Evolutionary conservation across 2,797 vertebrate genomes (phyloP).

Genomic region (Dallia pectoralis): DNA sequence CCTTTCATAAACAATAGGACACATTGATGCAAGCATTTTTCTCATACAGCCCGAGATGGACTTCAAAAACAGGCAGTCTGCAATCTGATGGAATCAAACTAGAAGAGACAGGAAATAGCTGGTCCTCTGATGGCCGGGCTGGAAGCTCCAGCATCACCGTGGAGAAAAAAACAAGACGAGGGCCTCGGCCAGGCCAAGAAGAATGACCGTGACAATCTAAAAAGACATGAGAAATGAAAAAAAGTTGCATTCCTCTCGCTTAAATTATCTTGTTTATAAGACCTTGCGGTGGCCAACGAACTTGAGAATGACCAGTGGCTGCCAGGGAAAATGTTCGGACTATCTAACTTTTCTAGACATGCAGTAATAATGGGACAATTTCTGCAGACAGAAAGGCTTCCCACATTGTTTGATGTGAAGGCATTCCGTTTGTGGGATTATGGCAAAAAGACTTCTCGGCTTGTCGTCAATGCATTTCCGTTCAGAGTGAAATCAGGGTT

Average conservation of each 20-base stretch:
- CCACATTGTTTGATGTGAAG: neutral
- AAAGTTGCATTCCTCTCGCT: neutral
- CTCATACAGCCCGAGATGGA: neutral
- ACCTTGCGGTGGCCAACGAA: slow-evolving; percentile 6
- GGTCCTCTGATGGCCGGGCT: neutral
- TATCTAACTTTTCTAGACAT: slow-evolving; percentile 5
- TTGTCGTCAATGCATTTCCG: neutral
- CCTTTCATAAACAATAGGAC: slow-evolving; percentile 34
- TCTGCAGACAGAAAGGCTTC: slow-evolving; percentile 14
- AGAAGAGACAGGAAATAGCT: slow-evolving; percentile 14
- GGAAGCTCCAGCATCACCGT: neutral
- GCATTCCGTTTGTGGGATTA: neutral
- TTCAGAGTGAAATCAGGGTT: neutral
- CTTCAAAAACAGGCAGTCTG: neutral
- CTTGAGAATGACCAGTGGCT: slow-evolving; percentile 11
- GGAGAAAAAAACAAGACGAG: neutral
- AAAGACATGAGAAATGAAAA: slow-evolving; percentile 17
- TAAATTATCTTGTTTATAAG: slow-evolving; percentile 3
- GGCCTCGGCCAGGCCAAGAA: neutral
- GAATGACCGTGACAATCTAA: slow-evolving; percentile 12
- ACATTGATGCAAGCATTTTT: slow-evolving; percentile 15
- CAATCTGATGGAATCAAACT: slow-evolving; percentile 12
- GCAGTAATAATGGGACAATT: slow-evolving; percentile 7
- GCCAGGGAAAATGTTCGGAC: slow-evolving; percentile 25
- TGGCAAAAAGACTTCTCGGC: neutral